Conservation (phyloP, 1,140 invertebrate species). For the Eriocheir sinensis region DNA sequence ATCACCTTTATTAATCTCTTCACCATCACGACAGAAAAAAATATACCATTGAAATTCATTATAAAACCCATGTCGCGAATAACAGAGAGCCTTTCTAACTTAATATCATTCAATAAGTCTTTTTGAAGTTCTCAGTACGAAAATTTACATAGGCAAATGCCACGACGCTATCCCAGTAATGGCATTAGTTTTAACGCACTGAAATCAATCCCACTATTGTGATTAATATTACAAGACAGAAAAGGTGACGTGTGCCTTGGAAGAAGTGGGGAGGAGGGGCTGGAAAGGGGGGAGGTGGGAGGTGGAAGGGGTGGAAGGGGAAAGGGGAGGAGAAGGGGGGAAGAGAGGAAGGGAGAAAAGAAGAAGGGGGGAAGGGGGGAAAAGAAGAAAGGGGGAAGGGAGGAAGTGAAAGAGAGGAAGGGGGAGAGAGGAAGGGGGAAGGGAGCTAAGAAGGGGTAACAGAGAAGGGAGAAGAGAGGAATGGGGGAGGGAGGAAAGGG, state of each 20-base stretch:
- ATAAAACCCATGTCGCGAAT: too few relatives aligned
- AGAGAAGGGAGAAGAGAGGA: too few relatives aligned
- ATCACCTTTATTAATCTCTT: too few relatives aligned
- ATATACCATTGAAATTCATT: too few relatives aligned
- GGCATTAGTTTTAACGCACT: neutral
- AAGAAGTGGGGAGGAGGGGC: neutral
- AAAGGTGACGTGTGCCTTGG: neutral
- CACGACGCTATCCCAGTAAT: constrained; percentile 27
- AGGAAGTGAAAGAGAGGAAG: neutral
- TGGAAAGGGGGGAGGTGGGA: neutral
- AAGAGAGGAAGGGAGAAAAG: neutral
- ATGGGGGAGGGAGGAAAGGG: neutral
- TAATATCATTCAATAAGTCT: too few relatives aligned
- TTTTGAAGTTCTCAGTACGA: too few relatives aligned
- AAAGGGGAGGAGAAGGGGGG: neutral
- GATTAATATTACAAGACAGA: neutral
- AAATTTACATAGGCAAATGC: constrained; percentile 39
- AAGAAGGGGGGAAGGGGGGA: neutral
- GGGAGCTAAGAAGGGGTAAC: neutral
- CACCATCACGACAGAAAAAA: too few relatives aligned
- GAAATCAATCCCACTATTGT: neutral
- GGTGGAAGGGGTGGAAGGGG: neutral
- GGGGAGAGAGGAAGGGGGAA: neutral
- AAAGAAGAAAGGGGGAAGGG: neutral
- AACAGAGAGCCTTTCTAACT: too few relatives aligned